Percentiles rank a stretch among this genome's conserved stretches.
phyloP scores from a whole-genome alignment of 2,888 invertebrate genomes.

The Heliconius sara region DNA sequence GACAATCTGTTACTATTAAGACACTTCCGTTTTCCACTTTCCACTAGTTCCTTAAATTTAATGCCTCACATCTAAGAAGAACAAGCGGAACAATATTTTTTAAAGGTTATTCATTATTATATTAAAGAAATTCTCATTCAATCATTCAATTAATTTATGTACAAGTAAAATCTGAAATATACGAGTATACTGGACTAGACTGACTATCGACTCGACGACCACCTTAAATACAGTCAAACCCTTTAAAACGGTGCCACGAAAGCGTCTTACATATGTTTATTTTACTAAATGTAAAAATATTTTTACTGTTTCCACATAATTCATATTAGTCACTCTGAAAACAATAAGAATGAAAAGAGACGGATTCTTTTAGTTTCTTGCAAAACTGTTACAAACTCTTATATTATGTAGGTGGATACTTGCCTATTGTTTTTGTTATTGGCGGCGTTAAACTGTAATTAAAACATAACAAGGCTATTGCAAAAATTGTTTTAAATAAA shows the following conservation, averaged over 20 bases:
- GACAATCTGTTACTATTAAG: too few relatives aligned
- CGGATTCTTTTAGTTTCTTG: conserved; percentile 30
- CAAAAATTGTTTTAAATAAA: background rate
- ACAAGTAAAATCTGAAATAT: too few relatives aligned
- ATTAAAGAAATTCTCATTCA: too few relatives aligned
- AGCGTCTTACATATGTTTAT: background rate
- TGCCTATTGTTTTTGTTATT: conserved; percentile 26
- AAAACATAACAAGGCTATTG: conserved; percentile 22
- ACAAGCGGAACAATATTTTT: too few relatives aligned
- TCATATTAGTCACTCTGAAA: conserved; percentile 26
- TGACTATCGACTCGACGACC: background rate
- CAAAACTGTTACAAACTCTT: conserved; percentile 13
- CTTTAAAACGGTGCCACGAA: background rate
- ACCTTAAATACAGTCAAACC: background rate
- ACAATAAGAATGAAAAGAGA: conserved; percentile 28
- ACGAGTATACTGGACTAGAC: background rate
- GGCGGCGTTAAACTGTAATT: conserved; percentile 33
- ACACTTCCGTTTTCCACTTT: too few relatives aligned
- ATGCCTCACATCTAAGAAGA: too few relatives aligned
- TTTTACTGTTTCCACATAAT: conserved; percentile 26
- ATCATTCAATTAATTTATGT: too few relatives aligned
- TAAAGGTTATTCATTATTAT: too few relatives aligned
- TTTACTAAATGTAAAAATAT: conserved; percentile 6
- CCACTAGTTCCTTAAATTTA: too few relatives aligned
- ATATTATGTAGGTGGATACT: conserved; percentile 13